Base-by-base conservation (phyloP, 2,113 vertebrate species). In the Varanus salvator region DNA sequence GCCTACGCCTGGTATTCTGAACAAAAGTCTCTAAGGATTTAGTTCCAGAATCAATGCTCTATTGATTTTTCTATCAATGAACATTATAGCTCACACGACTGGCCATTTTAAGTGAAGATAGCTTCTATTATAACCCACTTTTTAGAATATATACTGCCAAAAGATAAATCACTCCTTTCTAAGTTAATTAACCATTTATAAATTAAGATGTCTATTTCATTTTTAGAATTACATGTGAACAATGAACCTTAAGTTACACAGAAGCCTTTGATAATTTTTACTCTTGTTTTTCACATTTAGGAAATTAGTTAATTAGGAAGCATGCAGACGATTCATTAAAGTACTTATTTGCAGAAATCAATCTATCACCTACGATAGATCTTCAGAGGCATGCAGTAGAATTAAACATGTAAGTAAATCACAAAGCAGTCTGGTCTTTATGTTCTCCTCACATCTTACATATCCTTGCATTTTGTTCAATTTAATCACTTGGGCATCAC, bases 31-130 rank as follows among this genome's bases (percentile, higher is more conserved):
- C 94, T 80, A 94, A 93, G 96, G 91, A 97, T 96, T 96, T 96
- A 95, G 95, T 64, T 92, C 96, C 94, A 95, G 95, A 98, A 98
- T 99, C 98, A 98, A 99, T 98, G 97, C 96, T 96, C 96, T 97
- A 99, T 99, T 99, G 98, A 98, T 98, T 99, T 98, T 98, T 95
- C 98, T 98, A 99, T 99, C 98, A 99, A 98, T 99, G 98, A 98
- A 98, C 97, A 98, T 98, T 98, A 99, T 97, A 97, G 98, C 97
- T 98, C 97, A 98, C 97, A 96, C 94, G 96, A 97, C 97, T 97
- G 96, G 97, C 97, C 97, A 97, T 97, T 97, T 97, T 95, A 97
- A 96, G 95, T 94, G 92, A 97, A 97, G 97, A 97, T 95, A 95
- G 96, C 96, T 97, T 98, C 97, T 97, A 98, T 97, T 97, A 97